phyloP scores from a whole-genome alignment of 2,113 vertebrate species.

The Boulengeromyrus knoepffleri region DNA sequence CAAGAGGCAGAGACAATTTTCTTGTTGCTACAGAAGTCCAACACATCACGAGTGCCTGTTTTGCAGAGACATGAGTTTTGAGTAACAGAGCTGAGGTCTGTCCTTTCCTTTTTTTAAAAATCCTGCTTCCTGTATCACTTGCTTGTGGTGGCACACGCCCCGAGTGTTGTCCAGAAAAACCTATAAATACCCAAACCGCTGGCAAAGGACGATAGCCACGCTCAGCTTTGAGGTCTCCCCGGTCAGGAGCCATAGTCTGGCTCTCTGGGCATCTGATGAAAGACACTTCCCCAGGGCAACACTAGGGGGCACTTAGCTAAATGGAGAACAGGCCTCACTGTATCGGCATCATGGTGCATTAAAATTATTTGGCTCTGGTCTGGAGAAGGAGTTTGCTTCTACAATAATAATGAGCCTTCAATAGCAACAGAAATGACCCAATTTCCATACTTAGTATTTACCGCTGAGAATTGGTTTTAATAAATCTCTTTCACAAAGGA shows the following conservation, averaged over 20 bases:
- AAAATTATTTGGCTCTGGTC: neutral
- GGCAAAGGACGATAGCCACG: conserved; percentile 30
- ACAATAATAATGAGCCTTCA: conserved; percentile 35
- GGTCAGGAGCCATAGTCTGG: neutral
- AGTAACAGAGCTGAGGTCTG: neutral
- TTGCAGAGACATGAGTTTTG: neutral
- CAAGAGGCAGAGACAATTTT: conserved; percentile 23
- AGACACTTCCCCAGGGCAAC: neutral
- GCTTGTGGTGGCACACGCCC: conserved; percentile 25
- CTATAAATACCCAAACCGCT: conserved; percentile 41
- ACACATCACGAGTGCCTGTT: conserved; percentile 5
- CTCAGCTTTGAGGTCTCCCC: conserved; percentile 26
- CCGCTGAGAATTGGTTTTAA: conserved; percentile 45
- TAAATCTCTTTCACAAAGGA: conserved; percentile 44
- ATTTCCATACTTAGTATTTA: conserved; percentile 40
- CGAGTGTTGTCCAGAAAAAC: conserved; percentile 53
- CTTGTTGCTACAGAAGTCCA: conserved; percentile 14
- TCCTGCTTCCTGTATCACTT: conserved; percentile 14
- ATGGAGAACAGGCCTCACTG: neutral
- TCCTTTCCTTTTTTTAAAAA: neutral
- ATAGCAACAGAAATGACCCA: conserved; percentile 29
- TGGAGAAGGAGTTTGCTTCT: conserved; percentile 22
- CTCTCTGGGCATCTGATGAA: neutral
- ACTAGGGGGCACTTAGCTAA: neutral
- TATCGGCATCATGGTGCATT: neutral